Conservation (phyloP, 2,113 vertebrate genomes). For the Dasypus novemcinctus region DNA sequence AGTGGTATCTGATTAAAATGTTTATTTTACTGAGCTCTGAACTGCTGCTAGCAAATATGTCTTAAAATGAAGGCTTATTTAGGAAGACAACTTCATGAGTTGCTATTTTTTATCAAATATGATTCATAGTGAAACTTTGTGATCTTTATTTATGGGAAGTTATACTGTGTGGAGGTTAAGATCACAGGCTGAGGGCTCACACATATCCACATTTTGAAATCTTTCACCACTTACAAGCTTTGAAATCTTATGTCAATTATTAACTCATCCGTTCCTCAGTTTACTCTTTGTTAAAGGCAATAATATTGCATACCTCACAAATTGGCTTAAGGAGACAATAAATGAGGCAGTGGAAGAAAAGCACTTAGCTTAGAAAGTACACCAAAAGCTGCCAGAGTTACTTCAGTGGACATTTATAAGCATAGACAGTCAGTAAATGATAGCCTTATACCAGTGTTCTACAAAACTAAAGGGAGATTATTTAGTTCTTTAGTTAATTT, state of each 20-base stretch:
- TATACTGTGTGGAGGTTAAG: background rate
- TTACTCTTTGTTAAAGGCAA: background rate
- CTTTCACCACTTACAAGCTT: background rate
- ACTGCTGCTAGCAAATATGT: background rate
- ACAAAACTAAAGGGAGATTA: background rate
- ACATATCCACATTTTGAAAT: background rate
- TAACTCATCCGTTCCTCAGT: background rate
- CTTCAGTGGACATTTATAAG: background rate
- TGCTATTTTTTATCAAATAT: background rate
- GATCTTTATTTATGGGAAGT: background rate
- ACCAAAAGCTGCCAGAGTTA: background rate
- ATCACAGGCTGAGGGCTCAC: background rate
- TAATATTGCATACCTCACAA: background rate
- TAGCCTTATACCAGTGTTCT: background rate
- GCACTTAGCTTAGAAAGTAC: background rate
- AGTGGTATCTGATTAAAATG: background rate
- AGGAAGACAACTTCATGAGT: background rate
- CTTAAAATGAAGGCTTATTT: constrained; percentile 10
- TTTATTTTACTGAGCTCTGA: constrained; percentile 3
- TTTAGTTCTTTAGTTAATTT: constrained; percentile 4
- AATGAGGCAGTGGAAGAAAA: background rate
- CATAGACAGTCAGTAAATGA: background rate
- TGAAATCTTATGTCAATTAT: background rate
- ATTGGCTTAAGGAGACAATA: background rate
- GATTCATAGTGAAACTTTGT: background rate